phyloP scores from a whole-genome alignment of 92 coral and sea anemone genomes.

The Siderastrea radians region DNA sequence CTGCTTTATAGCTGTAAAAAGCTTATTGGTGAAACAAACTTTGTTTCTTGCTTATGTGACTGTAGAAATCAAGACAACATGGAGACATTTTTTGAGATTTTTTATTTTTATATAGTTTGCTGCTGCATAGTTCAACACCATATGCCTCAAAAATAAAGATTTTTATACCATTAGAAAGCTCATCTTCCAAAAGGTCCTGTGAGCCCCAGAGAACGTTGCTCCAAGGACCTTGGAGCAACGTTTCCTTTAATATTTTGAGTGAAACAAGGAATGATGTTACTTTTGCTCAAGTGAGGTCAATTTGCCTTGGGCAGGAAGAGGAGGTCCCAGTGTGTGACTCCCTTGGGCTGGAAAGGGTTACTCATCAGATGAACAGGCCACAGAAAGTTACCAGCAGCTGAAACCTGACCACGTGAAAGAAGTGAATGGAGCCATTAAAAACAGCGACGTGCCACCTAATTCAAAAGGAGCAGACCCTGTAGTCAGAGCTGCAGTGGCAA shows the following conservation, averaged over 20 bases:
- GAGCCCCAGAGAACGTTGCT: too few species aligned
- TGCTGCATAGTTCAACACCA: conserved; percentile 2
- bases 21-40: not conserved
- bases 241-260: conserved; percentile 3
- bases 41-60: not conserved
- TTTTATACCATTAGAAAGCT: conserved; percentile 14
- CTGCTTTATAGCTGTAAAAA: not conserved
- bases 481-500: conserved; percentile 12
- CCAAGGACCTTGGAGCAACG: too few species aligned
- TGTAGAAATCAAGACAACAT: not conserved
- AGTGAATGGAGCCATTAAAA: conserved; percentile 19
- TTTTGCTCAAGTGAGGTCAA: not conserved
- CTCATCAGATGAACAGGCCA: not conserved
- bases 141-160: not conserved
- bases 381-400: not conserved
- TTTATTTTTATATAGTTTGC: not conserved
- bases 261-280: conserved; percentile 2
- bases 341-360: conserved; percentile 17
- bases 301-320: conserved; percentile 18
- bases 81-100: not conserved
- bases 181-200: too few species aligned
- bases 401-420: conserved; percentile 14
- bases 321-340: not conserved
- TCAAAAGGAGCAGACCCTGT: conserved; percentile 37
- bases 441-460: conserved; percentile 22